A percentile compares a stretch with the other conserved stretches of the same genome.
These are phyloP conservation scores for Microtus ochrogaster DNA, from an alignment of 2,113 vertebrate species.

Conservation along the genomic window DNA sequence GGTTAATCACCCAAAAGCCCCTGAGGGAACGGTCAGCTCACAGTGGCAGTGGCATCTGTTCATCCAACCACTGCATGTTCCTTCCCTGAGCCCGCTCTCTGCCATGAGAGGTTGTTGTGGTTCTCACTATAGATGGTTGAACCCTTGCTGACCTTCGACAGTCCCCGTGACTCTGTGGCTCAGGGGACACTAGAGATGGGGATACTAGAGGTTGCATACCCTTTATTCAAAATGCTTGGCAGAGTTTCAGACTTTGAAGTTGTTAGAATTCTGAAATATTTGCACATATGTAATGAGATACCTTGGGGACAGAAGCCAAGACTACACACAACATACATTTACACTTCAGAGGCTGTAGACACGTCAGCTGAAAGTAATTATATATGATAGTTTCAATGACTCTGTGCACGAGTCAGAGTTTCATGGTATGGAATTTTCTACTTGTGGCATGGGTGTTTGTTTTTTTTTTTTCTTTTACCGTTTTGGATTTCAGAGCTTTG, in stretches of 20 bases:
- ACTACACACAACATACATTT: not conserved
- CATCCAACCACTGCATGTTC: not conserved
- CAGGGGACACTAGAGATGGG: not conserved
- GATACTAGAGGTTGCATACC: not conserved
- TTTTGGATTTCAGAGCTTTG: constrained; percentile 19
- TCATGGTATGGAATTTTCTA: not conserved
- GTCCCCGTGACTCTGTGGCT: not conserved
- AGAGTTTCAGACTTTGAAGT: not conserved
- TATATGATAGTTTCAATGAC: constrained; percentile 6
- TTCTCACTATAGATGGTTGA: not conserved
- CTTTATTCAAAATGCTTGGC: not conserved
- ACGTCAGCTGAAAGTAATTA: not conserved
- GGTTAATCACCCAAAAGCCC: not conserved
- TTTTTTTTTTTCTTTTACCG: not conserved
- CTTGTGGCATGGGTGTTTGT: not conserved
- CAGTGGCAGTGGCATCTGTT: not conserved
- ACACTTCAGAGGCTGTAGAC: not conserved
- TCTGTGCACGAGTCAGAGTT: not conserved
- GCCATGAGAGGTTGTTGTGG: not conserved
- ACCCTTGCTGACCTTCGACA: not conserved
- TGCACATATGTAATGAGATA: not conserved
- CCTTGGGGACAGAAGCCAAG: not conserved
- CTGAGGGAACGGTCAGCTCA: not conserved
- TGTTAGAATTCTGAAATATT: not conserved
- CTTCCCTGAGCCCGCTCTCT: not conserved